Base-by-base conservation (phyloP, 2,888 invertebrate species). In the Congeria kusceri region DNA sequence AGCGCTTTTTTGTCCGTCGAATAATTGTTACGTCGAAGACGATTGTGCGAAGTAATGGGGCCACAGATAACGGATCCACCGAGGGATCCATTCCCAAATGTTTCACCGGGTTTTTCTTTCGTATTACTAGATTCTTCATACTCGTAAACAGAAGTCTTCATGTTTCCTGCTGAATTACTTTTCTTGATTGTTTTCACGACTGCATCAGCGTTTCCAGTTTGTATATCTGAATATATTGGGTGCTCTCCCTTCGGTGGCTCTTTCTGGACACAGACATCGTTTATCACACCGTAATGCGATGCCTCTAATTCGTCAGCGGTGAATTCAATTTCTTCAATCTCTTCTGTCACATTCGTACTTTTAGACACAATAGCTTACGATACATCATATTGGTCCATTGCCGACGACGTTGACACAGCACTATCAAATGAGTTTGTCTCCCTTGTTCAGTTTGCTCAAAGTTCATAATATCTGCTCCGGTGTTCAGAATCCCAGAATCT, bases 381-480 rank as follows among this genome's bases (percentile, higher is more conserved):
- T 28, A 49, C 47, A 3, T 58, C 58, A 66, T n/a, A n/a, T n/a
- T 65, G 76, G 25, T 82, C 86, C 1, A 74, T 67, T 15, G 67
- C 63, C 9, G 87, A 86, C 25, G 87, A 86, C 0, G 83, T 85
- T 25, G 87, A 87, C 25, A 87, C 83, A 5, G 84, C 87, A 81
- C 88, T 89, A 64, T 88, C 89, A 59, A 89, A 89, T 0, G 89
- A 89, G 64, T 87, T 85, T 61, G 86, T 29, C 49, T 25, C 18
- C 59, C 56, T 39, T 49, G 28, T 28, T 73, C 69, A 20, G 32
- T 56, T 18, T 68, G 32, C 20, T 27, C 49, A 0, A n/a, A n/a
- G n/a, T 28, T 32, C 27, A 71, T 76, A n/a, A 9, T 9, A 23
- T 82, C 81, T 13, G 18, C 23, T 20, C 39, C 53, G 1, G 73